Conservation (phyloP, 1,140 invertebrate species). For the Pogonognathellus flavescens region DNA sequence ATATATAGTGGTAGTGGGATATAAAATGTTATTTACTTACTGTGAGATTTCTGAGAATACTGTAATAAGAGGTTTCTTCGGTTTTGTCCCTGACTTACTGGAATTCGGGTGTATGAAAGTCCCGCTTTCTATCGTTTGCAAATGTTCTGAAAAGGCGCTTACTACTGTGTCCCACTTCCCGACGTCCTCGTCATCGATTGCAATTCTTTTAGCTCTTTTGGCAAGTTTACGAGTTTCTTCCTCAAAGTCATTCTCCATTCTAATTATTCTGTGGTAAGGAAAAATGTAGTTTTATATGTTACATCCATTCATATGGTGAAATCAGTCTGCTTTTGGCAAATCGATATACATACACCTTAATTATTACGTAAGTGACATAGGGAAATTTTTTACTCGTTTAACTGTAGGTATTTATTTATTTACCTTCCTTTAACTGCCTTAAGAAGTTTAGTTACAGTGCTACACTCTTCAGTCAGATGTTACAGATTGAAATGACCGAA, state of each 20-base stretch:
- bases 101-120: constrained; percentile 31
- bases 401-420: too few relatives aligned
- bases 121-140: constrained; percentile 25
- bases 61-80: neutral
- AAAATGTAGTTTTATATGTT: neutral
- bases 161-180: constrained; percentile 19
- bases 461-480: too few relatives aligned
- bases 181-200: constrained; percentile 56
- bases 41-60: constrained; percentile 51
- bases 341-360: too few relatives aligned
- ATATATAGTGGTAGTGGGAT: neutral
- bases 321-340: too few relatives aligned
- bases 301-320: too few relatives aligned
- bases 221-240: constrained; percentile 46
- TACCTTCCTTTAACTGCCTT: too few relatives aligned
- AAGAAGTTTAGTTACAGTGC: too few relatives aligned
- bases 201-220: constrained; percentile 54
- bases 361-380: too few relatives aligned
- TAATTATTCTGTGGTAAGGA: neutral
- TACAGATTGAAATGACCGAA: too few relatives aligned
- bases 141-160: constrained; percentile 52
- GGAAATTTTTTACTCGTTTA: too few relatives aligned
- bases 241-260: constrained; percentile 25
- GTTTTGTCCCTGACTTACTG: constrained; percentile 5
- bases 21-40: constrained; percentile 29